Percentiles rank a stretch among this genome's conserved stretches.
Conservation (phyloP, 2,113 vertebrate genomes). For the Lampris megalopsis region DNA sequence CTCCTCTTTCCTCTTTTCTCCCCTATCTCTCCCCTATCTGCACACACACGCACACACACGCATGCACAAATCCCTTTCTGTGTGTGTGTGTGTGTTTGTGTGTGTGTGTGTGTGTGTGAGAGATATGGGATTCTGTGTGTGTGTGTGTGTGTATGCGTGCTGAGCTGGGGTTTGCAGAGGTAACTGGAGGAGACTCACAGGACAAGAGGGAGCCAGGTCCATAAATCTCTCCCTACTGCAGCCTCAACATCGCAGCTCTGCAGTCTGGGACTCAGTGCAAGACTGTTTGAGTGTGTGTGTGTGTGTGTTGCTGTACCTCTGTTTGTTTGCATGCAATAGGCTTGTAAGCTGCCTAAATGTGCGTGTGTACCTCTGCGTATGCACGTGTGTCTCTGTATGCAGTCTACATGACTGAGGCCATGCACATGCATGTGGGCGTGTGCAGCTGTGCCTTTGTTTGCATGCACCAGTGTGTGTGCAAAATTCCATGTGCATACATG, state of each 20-base stretch:
- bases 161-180: conserved; percentile 74
- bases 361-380: neutral
- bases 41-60: no score
- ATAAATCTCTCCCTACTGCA: conserved; percentile 66
- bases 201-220: conserved; percentile 70
- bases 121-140: no score
- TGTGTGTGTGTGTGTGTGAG: no score
- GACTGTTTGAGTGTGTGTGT: conserved; percentile 10
- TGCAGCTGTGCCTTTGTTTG: neutral
- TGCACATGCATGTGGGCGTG: neutral
- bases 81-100: no score
- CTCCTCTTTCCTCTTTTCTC: no score
- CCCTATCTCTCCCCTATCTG: no score
- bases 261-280: conserved; percentile 28
- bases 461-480: neutral
- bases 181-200: conserved; percentile 74
- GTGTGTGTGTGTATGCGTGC: conserved; percentile 54
- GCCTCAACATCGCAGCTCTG: conserved; percentile 53
- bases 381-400: neutral
- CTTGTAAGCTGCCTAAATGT: neutral
- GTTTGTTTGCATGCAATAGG: neutral
- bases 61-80: no score
- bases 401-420: neutral
- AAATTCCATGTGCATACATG: no score
- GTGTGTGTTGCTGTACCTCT: conserved; percentile 1